Evolutionary conservation across 2,797 vertebrate species (phyloP).

Genomic region (Anas bernieri): DNA sequence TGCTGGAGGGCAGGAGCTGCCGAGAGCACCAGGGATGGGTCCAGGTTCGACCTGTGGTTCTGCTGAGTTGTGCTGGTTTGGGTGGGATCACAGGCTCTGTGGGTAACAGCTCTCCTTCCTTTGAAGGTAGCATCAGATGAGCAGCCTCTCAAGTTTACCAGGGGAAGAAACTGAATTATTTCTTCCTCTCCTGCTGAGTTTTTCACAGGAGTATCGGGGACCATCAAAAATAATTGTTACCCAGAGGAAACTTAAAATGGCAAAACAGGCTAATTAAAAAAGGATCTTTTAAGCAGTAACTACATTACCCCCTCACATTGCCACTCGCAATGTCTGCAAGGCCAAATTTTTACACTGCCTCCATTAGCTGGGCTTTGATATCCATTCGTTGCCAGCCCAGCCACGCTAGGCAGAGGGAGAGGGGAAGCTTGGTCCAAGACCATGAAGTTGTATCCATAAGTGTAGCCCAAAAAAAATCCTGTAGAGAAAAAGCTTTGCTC

Average conservation of each 20-base stretch:
- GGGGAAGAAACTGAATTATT: background rate
- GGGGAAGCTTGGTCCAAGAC: background rate
- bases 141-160: background rate
- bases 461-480: background rate
- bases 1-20: background rate
- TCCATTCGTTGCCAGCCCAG: background rate
- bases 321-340: background rate
- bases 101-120: background rate
- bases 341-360: background rate
- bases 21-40: background rate
- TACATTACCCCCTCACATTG: background rate
- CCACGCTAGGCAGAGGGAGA: background rate
- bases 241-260: background rate
- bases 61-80: background rate
- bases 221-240: background rate
- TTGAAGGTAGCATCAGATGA: background rate
- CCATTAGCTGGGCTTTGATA: background rate
- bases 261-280: background rate
- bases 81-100: background rate
- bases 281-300: background rate
- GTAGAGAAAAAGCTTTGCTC: accelerated
- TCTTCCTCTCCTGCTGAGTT: background rate
- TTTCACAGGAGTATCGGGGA: background rate
- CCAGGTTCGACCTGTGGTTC: background rate
- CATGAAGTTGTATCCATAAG: background rate